Base-by-base conservation (phyloP, 1,140 invertebrate species). In the Meloidogyne floridensis region DNA sequence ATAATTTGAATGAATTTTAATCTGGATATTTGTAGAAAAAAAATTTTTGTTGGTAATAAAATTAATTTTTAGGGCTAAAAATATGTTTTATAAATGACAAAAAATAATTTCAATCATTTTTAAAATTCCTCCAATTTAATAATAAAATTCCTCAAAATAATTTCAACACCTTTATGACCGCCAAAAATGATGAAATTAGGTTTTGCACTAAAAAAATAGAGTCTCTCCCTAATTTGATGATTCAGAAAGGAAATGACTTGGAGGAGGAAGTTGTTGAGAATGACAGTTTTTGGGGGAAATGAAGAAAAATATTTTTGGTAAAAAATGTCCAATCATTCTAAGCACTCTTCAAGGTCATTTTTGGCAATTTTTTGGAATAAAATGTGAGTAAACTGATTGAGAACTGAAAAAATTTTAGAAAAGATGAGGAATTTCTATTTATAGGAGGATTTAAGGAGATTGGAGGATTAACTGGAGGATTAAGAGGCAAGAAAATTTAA, bases 281-380 rank as follows among this genome's bases (percentile, higher is more conserved):
- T 32, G 15, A n/a, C 15, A 32, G 32, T 32, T 65, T 65, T n/a
- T n/a, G n/a, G 59, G 7, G n/a, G n/a, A 65, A 65, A 6, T 65
- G 6, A 65, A 65, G n/a, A 18, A n/a, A 65, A 11, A 54, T 54
- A 54, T 65, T 13, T 65, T 65, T 65, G 2, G 47, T 47, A 6
- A 8, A 47, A 47, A 47, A 65, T 65, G n/a, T 15, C n/a, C 10
- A 11, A 65, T 13, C 10, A 11, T 2, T 6, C n/a, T n/a, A 7
- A 65, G 59, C 59, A 65, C n/a, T n/a, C n/a, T 65, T 65, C 59
- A 65, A 65, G 59, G 59, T n/a, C 59, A 65, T 65, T 65, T 65
- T 65, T 65, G 59, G 59, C 59, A 65, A 65, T 65, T 65, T 65
- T 65, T n/a, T n/a, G 15, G 0, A 15, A 65, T 5, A 65, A 65